These are phyloP conservation scores for Lacanobia oleracea DNA, from an alignment of 2,888 invertebrate genomes.

Conservation along the genomic window DNA sequence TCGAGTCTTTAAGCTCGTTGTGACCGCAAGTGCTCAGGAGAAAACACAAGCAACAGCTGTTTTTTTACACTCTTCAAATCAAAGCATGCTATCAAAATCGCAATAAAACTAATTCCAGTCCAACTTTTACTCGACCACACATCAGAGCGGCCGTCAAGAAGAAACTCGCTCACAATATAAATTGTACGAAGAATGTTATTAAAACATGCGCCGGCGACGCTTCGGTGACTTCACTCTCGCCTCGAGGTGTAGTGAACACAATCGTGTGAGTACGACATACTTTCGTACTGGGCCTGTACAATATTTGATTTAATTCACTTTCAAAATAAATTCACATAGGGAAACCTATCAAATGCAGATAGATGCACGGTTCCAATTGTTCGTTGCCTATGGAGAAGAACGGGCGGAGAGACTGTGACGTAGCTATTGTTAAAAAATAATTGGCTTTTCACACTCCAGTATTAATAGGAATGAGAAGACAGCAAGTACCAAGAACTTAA, in stretches of 20 bases:
- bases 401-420: background rate
- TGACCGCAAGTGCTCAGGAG: background rate
- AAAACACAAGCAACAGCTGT: background rate
- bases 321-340: no score
- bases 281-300: background rate
- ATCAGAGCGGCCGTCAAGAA: constrained; percentile 33
- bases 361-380: background rate
- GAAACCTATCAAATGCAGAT: no score
- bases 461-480: no score
- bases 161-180: constrained; percentile 57
- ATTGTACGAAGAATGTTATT: constrained; percentile 64
- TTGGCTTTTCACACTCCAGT: background rate
- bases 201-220: constrained; percentile 58
- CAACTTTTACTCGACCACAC: constrained; percentile 42
- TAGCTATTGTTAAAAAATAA: background rate
- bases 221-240: constrained; percentile 62
- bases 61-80: background rate
- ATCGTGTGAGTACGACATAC: constrained; percentile 25
- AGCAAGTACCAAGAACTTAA: no score
- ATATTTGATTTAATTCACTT: no score
- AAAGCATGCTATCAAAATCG: constrained; percentile 4
- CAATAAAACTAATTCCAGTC: constrained; percentile 22
- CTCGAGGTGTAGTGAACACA: constrained; percentile 34
- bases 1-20: no score
- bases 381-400: no score